Evolutionary conservation across 2,113 vertebrate genomes (phyloP).

Genomic region (Sinocyclocheilus anophthalmus): DNA sequence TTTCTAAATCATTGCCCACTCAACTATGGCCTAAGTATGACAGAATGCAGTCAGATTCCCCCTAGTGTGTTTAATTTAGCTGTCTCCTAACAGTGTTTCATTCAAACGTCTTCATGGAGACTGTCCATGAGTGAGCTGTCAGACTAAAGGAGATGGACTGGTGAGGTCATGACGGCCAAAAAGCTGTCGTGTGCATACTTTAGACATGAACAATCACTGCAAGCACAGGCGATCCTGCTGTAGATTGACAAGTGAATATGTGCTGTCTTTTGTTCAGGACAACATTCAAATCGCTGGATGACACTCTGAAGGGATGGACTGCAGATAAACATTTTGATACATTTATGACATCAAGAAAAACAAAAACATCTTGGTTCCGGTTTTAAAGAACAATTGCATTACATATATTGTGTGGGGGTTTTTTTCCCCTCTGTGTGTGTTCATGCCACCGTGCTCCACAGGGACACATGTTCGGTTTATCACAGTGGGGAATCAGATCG

Average conservation of each 20-base stretch:
- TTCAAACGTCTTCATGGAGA: constrained; percentile 16
- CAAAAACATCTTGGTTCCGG: background rate
- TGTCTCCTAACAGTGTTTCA: background rate
- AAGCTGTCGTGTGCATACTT: constrained; percentile 7
- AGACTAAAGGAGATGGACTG: background rate
- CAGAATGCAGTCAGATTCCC: background rate
- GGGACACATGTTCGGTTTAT: constrained; percentile 35
- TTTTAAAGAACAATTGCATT: background rate
- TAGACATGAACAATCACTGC: constrained; percentile 23
- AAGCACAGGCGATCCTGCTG: constrained; percentile 1
- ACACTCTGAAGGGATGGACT: background rate
- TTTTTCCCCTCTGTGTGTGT: background rate
- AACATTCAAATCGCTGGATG: background rate
- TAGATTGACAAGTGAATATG: constrained; percentile 30
- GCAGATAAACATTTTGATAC: background rate
- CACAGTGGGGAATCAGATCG: constrained; percentile 36
- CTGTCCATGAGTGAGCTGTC: constrained; percentile 2
- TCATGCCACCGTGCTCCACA: constrained; percentile 6
- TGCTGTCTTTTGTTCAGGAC: background rate
- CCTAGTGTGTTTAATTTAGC: constrained; percentile 12
- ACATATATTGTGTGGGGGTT: background rate
- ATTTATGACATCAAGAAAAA: background rate
- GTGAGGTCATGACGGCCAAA: constrained; percentile 1
- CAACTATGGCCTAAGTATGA: background rate
- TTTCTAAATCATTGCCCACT: constrained; percentile 29